Conservation (phyloP, 2,797 vertebrate species). For the Muscicapa striata region DNA sequence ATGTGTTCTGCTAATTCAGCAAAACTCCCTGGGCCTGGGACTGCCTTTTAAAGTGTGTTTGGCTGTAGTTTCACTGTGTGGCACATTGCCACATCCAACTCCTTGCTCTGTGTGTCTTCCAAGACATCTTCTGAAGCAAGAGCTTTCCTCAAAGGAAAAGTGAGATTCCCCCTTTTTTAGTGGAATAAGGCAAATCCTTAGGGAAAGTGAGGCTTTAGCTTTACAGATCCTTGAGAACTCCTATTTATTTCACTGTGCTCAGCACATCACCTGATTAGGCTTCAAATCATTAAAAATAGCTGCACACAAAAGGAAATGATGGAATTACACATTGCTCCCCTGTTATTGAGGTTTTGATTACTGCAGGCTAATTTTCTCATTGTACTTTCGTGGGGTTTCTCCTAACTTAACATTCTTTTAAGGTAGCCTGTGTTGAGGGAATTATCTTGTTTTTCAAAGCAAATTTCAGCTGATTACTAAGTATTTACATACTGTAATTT, state of each 20-base stretch:
- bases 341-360: conserved; percentile 66
- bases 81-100: not conserved
- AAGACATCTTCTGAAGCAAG: not conserved
- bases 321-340: conserved; percentile 42
- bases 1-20: not conserved
- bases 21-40: not conserved
- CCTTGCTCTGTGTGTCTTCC: rapidly evolving
- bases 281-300: not conserved
- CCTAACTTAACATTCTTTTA: conserved; percentile 82
- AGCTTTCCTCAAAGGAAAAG: not conserved
- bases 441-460: conserved; percentile 85
- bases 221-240: not conserved
- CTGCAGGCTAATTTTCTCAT: conserved; percentile 77
- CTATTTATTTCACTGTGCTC: not conserved
- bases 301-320: conserved; percentile 37
- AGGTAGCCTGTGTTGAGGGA: conserved; percentile 81
- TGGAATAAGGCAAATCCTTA: not conserved
- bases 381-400: conserved; percentile 72
- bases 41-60: not conserved
- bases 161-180: not conserved
- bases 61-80: not conserved
- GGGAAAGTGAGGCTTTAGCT: not conserved
- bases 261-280: conserved; percentile 40
- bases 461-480: conserved; percentile 85
- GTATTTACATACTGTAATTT: conserved; percentile 84